phyloP scores from a whole-genome alignment of 2,888 invertebrate genomes.

The Tenthredo distinguenda region DNA sequence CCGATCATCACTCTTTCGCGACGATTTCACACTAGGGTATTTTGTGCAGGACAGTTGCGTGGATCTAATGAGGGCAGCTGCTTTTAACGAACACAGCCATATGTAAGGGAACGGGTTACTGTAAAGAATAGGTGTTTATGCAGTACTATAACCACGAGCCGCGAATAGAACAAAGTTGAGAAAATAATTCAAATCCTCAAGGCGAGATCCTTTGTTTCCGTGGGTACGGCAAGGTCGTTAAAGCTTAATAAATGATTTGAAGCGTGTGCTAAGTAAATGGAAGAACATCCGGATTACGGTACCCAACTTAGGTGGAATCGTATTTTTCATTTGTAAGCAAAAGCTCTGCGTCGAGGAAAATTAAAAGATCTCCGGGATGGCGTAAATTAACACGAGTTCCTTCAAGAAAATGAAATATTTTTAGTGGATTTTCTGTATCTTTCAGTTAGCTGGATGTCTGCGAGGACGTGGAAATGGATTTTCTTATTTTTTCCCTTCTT shows the following conservation, averaged over 20 bases:
- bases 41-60: not conserved
- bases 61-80: not conserved
- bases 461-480: not conserved
- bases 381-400: not conserved
- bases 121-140: not conserved
- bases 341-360: constrained; percentile 1
- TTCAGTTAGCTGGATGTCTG: not conserved
- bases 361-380: constrained; percentile 6
- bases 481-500: not conserved
- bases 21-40: not conserved
- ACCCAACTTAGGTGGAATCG: constrained; percentile 7
- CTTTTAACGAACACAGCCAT: not conserved
- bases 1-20: not conserved
- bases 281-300: constrained; percentile 14
- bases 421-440: constrained; percentile 1
- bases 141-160: not conserved
- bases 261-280: constrained; percentile 38
- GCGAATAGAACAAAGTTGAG: constrained; percentile 3
- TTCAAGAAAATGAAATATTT: not conserved
- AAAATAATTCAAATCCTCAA: constrained; percentile 22
- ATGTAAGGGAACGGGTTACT: not conserved
- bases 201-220: not conserved
- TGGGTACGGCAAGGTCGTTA: constrained; percentile 28
- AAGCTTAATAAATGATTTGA: constrained; percentile 29
- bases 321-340: constrained; percentile 24